Base-by-base conservation (phyloP, 1,140 invertebrate genomes). In the Heliconius nattereri region DNA sequence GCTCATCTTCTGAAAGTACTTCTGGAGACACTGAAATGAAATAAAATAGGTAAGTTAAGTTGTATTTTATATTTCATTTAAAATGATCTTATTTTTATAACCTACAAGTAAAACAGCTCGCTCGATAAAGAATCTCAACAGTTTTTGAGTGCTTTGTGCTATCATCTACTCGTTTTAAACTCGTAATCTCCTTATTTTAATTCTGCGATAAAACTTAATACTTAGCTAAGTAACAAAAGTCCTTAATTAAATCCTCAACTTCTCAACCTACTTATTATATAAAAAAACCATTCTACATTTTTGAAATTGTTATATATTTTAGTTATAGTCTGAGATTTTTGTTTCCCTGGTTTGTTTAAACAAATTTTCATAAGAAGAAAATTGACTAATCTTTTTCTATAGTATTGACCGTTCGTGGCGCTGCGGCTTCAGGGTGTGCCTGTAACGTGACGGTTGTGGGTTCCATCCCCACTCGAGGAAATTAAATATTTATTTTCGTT, bases 61-160 rank as follows among this genome's bases (percentile, higher is more conserved):
- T 23, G 2, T 57, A 23, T 57, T 23, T 60, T 60, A 60, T 60
- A 57, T 57, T n/a, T 9, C 7, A 40, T 40, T 40, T 40, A 66
- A 66, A 66, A 66, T 66, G 0, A 66, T 1, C 57, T 23, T 66
- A 66, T 1, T 66, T 66, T 26, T 29, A 66, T 23, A 26, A 66
- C 57, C 57, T 66, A 16, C 57, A 29, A 66, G 23, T 66, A 66
- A 60, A 60, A 60, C 23, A 66, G 57, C 57, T 66, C n/a, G 57
- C 8, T 66, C 8, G 23, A 26, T 66, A 66, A 66, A 66, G 23
- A 66, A 66, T 23, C 23, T 23, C 23, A 26, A 29, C 57, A 66
- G 57, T 66, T 66, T 66, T 66, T 66, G 57, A 66, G 57, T 66
- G 23, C 57, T 66, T 66, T 29, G 57, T 66, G 57, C 23, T 66